phyloP scores from a whole-genome alignment of 2,113 vertebrate genomes.

The Sorex araneus region DNA sequence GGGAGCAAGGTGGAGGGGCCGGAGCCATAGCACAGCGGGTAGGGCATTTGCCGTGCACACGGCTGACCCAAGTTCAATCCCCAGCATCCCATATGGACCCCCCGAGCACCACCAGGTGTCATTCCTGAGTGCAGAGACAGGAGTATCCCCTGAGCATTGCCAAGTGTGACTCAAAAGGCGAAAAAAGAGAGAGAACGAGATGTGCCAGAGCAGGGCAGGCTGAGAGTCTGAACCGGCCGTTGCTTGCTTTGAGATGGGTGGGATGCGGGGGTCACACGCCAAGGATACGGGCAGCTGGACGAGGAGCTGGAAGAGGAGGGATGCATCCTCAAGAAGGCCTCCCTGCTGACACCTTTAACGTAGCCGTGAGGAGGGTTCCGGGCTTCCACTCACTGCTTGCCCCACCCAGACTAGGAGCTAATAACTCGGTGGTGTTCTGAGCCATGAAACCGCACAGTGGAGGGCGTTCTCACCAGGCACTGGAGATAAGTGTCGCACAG shows the following conservation, averaged over 20 bases:
- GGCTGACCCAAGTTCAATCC: no score
- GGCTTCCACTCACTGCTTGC: background rate
- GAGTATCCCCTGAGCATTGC: no score
- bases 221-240: background rate
- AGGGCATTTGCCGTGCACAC: no score
- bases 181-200: background rate
- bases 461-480: background rate
- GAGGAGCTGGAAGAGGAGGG: background rate
- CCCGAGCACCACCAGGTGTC: no score
- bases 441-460: background rate
- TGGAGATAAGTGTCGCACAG: background rate
- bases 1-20: background rate
- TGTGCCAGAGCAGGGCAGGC: no score
- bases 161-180: no score
- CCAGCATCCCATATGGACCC: no score
- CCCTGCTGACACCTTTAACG: background rate
- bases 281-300: background rate
- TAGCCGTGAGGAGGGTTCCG: background rate
- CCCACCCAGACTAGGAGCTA: background rate
- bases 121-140: no score
- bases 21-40: no score
- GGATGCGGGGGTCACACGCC: background rate
- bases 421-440: background rate
- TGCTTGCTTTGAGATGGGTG: background rate
- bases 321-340: background rate